A percentile compares a stretch with the other conserved stretches of the same genome.
These are phyloP conservation scores for Lanistes nyassanus DNA, from an alignment of 1,140 invertebrate species.

Conservation along the genomic window DNA sequence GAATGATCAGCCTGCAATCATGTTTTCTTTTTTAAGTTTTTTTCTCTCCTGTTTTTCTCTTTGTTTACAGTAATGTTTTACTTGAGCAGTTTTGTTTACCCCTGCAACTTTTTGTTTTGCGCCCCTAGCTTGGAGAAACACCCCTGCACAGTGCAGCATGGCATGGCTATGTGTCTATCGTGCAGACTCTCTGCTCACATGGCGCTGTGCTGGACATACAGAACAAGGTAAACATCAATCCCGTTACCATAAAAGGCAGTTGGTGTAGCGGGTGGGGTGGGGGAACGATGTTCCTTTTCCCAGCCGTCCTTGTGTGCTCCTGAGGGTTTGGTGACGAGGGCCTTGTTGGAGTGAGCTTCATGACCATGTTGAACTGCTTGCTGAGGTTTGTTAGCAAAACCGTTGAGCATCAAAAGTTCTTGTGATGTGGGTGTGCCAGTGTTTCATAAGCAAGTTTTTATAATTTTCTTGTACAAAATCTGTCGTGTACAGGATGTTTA, in stretches of 20 bases:
- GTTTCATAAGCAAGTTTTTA: neutral
- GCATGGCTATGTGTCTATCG: conserved; percentile 70
- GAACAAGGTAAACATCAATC: conserved; percentile 70
- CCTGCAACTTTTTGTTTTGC: conserved; percentile 7
- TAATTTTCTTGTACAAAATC: neutral
- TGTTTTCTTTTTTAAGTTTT: conserved; percentile 1
- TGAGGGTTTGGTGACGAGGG: neutral
- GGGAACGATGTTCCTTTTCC: neutral
- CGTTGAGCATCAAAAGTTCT: no score
- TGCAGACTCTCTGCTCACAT: conserved; percentile 68
- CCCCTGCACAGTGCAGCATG: conserved; percentile 72
- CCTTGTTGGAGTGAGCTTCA: neutral
- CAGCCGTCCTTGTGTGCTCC: neutral
- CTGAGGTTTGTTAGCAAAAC: no score
- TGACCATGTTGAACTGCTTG: no score
- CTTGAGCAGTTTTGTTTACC: neutral
- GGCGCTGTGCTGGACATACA: conserved; percentile 61
- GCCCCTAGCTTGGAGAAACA: conserved; percentile 68
- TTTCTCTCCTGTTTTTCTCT: neutral
- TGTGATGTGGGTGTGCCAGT: no score
- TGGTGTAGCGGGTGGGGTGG: neutral
- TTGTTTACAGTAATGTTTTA: neutral
- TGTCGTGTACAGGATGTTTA: neutral
- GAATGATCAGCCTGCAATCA: neutral
- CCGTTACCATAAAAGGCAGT: neutral